These are phyloP conservation scores for Petrolisthes manimaculis DNA, from an alignment of 2,888 invertebrate species.

Conservation along the genomic window DNA sequence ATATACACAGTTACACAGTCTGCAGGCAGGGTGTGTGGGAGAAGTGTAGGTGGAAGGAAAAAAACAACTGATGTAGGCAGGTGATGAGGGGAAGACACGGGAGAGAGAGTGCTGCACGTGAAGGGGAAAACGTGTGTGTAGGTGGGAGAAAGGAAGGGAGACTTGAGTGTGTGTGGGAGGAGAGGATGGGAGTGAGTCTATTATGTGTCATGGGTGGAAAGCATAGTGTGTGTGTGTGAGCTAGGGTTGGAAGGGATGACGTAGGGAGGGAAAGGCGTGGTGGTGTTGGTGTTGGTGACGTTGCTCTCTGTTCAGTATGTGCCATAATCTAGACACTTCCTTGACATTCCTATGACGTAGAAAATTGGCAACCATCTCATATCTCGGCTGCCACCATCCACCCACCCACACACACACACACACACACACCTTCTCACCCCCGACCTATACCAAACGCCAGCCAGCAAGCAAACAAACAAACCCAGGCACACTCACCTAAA, in stretches of 20 bases:
- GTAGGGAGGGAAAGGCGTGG: not conserved
- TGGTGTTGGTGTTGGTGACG: not conserved
- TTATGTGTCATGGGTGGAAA: not conserved
- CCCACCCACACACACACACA: not conserved
- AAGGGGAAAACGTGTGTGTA: not conserved
- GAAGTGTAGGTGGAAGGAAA: not conserved
- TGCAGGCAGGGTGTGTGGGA: not conserved
- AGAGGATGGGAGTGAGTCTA: not conserved
- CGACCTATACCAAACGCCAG: too few relatives aligned
- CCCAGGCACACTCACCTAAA: not conserved
- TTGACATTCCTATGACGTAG: not conserved
- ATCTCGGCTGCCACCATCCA: not conserved
- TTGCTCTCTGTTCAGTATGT: not conserved
- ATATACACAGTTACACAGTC: not conserved
- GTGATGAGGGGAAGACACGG: not conserved
- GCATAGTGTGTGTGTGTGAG: not conserved
- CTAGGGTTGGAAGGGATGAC: not conserved
- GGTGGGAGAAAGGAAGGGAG: not conserved
- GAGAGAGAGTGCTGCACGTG: not conserved
- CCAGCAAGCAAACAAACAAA: not conserved
- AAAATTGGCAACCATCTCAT: not conserved
- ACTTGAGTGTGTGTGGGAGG: not conserved
- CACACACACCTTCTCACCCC: not conserved
- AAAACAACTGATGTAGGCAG: not conserved
- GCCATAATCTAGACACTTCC: not conserved